These are phyloP conservation scores for Euproctis similis DNA, from an alignment of 2,888 invertebrate genomes.

Conservation along the genomic window DNA sequence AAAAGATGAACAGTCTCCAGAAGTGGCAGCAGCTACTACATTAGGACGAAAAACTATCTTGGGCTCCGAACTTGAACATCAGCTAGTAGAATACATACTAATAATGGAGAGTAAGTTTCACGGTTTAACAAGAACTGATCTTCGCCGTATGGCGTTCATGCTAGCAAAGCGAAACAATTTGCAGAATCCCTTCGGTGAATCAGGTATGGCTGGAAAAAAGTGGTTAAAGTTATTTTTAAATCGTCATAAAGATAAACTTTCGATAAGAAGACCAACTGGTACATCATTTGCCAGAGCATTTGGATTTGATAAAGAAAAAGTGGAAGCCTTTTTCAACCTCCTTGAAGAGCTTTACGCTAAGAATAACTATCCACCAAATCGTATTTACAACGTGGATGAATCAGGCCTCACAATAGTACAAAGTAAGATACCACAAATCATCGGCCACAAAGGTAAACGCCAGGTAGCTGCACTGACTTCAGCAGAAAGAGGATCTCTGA, in stretches of 20 bases:
- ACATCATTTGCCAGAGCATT: conserved; percentile 9
- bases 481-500: conserved; percentile 23
- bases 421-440: conserved; percentile 10
- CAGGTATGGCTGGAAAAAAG: conserved; percentile 4
- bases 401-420: conserved; percentile 5
- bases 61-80: conserved; percentile 2
- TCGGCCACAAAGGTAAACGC: conserved; percentile 2
- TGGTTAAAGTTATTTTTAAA: too few species aligned
- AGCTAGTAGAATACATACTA: conserved; percentile 9
- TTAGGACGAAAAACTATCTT: background rate
- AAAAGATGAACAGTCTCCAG: too few species aligned
- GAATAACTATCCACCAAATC: conserved; percentile 10
- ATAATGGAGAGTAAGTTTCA: conserved; percentile 10
- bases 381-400: conserved; percentile 15
- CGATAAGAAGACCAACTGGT: conserved; percentile 13
- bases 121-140: conserved; percentile 8
- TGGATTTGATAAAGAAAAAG: conserved; percentile 14
- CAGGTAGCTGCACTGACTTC: conserved; percentile 18
- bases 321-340: conserved; percentile 12
- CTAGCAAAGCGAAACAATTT: conserved; percentile 2
- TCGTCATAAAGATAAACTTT: conserved; percentile 17
- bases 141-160: conserved; percentile 5
- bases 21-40: background rate
- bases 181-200: conserved; percentile 8
- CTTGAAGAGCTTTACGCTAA: conserved; percentile 10